Evolutionary conservation across 92 coral and sea anemone species (phyloP).

Genomic region (Palythoa grandis): DNA sequence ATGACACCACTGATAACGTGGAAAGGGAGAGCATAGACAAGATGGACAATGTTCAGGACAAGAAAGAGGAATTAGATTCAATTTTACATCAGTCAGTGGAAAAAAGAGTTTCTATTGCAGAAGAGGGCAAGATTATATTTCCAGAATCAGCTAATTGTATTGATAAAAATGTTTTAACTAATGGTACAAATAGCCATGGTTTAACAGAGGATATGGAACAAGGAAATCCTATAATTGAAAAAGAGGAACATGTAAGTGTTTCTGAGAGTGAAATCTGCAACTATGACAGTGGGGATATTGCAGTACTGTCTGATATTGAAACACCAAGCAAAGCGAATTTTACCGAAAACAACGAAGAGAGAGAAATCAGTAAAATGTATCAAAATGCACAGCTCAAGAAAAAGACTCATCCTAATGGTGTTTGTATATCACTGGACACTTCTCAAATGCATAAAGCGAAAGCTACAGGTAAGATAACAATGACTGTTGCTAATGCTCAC

Average conservation of each 20-base stretch:
- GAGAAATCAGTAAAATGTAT: neutral
- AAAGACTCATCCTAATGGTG: constrained; percentile 21
- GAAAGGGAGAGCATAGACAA: constrained; percentile 21
- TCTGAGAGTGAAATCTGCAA: constrained; percentile 36
- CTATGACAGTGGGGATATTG: constrained; percentile 38
- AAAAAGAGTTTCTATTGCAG: neutral
- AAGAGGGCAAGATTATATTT: neutral
- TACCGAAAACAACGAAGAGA: neutral
- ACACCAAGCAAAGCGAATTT: neutral
- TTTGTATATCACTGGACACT: neutral
- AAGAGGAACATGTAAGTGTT: neutral
- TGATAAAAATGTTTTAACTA: neutral
- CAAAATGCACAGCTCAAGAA: neutral
- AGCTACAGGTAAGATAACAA: constrained; percentile 3
- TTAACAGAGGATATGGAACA: constrained; percentile 20
- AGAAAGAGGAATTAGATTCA: neutral
- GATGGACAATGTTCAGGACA: neutral
- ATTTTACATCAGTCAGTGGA: neutral
- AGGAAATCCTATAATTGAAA: constrained; percentile 14
- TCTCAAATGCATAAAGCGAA: neutral
- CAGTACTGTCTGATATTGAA: constrained; percentile 35
- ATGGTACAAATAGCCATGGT: constrained; percentile 11
- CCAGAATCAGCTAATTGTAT: neutral
- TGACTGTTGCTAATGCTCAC: neutral
- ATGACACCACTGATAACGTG: neutral